phyloP scores from a whole-genome alignment of 1,140 invertebrate species.

The Centruroides vittatus region DNA sequence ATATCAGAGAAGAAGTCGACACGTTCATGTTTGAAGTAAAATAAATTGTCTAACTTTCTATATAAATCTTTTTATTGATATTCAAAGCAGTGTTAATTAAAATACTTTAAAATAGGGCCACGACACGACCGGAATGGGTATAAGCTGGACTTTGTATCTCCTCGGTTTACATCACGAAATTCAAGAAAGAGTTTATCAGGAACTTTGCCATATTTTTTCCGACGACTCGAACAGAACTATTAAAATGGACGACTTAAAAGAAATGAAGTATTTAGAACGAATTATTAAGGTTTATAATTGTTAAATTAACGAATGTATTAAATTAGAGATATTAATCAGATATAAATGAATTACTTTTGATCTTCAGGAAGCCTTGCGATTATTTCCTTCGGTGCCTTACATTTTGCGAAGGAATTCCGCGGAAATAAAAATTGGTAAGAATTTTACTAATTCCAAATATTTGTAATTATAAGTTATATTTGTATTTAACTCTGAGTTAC shows the following conservation, averaged over 20 bases:
- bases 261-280: slow-evolving; percentile 29
- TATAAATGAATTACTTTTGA: background rate
- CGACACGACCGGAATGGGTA: slow-evolving; percentile 50
- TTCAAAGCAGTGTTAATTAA: too few relatives aligned
- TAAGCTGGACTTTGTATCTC: slow-evolving; percentile 54
- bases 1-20: slow-evolving; percentile 85
- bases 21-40: slow-evolving; percentile 80
- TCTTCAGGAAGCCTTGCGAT: slow-evolving; percentile 16
- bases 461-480: too few relatives aligned
- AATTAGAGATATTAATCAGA: too few relatives aligned
- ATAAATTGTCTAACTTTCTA: background rate
- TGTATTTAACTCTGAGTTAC: too few relatives aligned
- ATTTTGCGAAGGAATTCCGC: slow-evolving; percentile 53
- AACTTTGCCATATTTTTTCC: slow-evolving; percentile 24
- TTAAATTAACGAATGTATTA: too few relatives aligned
- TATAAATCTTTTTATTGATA: too few relatives aligned
- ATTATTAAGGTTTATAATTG: slow-evolving; percentile 40
- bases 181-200: slow-evolving; percentile 35
- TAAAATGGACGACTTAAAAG: slow-evolving; percentile 28
- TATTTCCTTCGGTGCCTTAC: slow-evolving; percentile 65
- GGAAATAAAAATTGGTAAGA: slow-evolving; percentile 36
- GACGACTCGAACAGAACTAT: slow-evolving; percentile 19
- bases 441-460: too few relatives aligned
- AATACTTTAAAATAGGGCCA: slow-evolving; percentile 9
- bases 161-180: slow-evolving; percentile 47